Evolutionary conservation across 2,113 vertebrate genomes (phyloP).

Genomic region (Hippocampus guttulatus): DNA sequence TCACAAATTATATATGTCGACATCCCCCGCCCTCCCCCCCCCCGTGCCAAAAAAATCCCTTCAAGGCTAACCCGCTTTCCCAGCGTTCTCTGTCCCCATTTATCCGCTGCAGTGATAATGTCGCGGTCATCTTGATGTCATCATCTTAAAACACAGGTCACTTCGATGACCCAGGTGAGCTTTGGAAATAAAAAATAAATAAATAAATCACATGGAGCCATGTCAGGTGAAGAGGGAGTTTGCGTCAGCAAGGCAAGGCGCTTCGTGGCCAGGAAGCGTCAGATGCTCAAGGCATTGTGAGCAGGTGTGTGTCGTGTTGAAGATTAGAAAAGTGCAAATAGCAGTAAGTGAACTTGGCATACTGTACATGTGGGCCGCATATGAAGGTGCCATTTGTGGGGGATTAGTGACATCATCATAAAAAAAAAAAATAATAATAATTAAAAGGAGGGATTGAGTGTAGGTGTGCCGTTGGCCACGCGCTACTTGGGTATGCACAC

Average conservation of each 20-base stretch:
- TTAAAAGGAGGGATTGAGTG: conserved; percentile 10
- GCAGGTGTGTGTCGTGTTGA: no score
- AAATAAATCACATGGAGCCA: neutral
- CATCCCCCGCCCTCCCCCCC: no score
- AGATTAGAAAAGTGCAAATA: neutral
- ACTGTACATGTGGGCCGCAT: neutral
- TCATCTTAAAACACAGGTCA: no score
- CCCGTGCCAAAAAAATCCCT: no score
- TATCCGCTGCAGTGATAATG: no score
- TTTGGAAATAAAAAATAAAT: neutral
- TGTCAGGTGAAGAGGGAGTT: no score
- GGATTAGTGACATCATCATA: neutral
- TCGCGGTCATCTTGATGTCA: no score
- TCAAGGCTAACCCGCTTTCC: no score
- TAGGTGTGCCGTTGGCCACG: conserved; percentile 44
- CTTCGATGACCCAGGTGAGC: no score
- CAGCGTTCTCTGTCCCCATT: no score
- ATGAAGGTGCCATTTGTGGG: neutral
- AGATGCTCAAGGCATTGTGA: neutral
- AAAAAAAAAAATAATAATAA: neutral
- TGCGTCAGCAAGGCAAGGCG: no score
- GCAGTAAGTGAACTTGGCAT: neutral
- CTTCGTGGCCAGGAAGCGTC: neutral
- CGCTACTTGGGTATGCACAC: conserved; percentile 33
- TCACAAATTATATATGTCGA: no score